Conservation (phyloP, 2,888 invertebrate species). For the Philhelius pedissequus region DNA sequence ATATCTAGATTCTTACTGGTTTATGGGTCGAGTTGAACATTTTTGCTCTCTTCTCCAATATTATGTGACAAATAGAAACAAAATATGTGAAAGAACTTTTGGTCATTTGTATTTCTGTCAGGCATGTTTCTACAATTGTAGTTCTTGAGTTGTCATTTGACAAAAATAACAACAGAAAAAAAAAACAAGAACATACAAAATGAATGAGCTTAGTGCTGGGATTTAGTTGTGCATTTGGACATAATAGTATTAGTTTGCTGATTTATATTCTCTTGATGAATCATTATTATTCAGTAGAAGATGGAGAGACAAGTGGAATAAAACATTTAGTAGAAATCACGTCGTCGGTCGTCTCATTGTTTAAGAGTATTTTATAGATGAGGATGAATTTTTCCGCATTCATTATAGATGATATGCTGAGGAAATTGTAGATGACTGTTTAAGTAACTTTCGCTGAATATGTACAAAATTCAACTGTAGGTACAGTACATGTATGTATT, state of each 20-base stretch:
- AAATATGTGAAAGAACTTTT: conserved; percentile 25
- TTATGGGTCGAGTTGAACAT: conserved; percentile 43
- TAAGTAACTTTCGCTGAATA: background rate
- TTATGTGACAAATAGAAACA: conserved; percentile 23
- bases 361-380: background rate
- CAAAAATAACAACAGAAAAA: background rate
- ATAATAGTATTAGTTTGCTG: conserved; percentile 37
- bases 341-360: background rate
- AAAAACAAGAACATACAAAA: background rate
- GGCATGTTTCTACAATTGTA: conserved; percentile 17
- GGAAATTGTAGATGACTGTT: background rate
- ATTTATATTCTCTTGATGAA: conserved; percentile 14
- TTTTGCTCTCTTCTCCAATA: background rate
- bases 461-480: background rate
- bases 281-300: conserved; percentile 6
- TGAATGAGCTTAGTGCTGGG: conserved; percentile 5
- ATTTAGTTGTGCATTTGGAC: conserved; percentile 20
- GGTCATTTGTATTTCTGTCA: conserved; percentile 61
- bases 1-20: conserved; percentile 40
- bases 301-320: background rate
- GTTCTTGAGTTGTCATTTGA: conserved; percentile 5
- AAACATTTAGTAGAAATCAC: conserved; percentile 3
- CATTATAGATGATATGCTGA: background rate
- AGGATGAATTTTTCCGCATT: background rate
- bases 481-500: too few species aligned